phyloP scores from a whole-genome alignment of 2,113 vertebrate species.

The Aythya baeri region DNA sequence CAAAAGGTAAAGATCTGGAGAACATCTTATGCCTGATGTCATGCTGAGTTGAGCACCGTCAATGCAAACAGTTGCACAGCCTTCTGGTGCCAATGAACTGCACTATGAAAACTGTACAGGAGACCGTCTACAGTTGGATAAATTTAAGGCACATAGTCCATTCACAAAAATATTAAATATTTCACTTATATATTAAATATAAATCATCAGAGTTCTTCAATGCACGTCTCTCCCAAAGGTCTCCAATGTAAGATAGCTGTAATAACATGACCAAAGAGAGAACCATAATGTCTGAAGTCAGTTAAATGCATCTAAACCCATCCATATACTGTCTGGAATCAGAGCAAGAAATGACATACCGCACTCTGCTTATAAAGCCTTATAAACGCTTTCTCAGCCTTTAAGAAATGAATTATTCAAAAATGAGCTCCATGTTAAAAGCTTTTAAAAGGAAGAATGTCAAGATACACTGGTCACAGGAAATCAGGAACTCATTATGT shows the following conservation, averaged over 20 bases:
- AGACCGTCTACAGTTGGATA: background rate
- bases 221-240: accelerated
- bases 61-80: background rate
- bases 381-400: background rate
- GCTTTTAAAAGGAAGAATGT: constrained; percentile 24
- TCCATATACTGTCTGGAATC: background rate
- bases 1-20: background rate
- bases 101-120: background rate
- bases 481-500: background rate
- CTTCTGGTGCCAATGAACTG: background rate
- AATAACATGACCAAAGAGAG: background rate
- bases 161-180: background rate
- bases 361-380: background rate
- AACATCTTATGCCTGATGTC: background rate
- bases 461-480: background rate
- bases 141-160: background rate
- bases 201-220: background rate
- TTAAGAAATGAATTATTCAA: constrained; percentile 11
- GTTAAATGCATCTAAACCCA: background rate
- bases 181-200: too few relatives aligned
- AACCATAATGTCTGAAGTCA: background rate
- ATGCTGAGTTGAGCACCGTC: background rate
- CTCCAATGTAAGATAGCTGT: background rate
- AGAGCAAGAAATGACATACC: background rate
- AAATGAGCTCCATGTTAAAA: constrained; percentile 1